phyloP scores from a whole-genome alignment of 2,888 invertebrate species.

The Caenorhabditis sp. region DNA sequence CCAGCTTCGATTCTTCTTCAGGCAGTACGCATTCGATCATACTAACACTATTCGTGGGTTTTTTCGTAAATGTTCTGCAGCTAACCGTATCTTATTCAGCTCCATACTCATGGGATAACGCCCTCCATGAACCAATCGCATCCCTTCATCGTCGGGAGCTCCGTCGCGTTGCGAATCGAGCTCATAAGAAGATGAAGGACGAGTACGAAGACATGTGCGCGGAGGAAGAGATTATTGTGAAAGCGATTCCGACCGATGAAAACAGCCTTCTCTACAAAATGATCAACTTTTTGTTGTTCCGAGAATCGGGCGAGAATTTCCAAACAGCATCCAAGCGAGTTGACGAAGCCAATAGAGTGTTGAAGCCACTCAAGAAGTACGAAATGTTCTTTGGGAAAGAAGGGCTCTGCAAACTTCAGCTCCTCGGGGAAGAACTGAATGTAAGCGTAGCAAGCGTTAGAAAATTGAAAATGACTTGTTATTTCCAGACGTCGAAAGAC shows the following conservation, averaged over 20 bases:
- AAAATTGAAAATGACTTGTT: background rate
- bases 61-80: background rate
- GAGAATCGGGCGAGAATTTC: constrained; percentile 6
- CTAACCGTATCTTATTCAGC: background rate
- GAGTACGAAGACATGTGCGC: constrained; percentile 13
- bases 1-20: constrained; percentile 19
- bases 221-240: constrained; percentile 9
- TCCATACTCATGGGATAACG: constrained; percentile 9
- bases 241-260: constrained; percentile 6
- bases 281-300: constrained; percentile 32
- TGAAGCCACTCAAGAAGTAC: constrained; percentile 17
- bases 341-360: background rate
- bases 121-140: background rate
- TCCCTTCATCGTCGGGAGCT: constrained; percentile 20
- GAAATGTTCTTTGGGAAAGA: constrained; percentile 39
- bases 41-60: constrained; percentile 5
- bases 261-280: constrained; percentile 19
- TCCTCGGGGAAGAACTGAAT: background rate
- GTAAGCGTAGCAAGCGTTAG: no score
- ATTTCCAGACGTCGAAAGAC: background rate
- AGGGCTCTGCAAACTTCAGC: constrained; percentile 1
- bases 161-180: constrained; percentile 27
- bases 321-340: background rate
- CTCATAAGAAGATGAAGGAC: constrained; percentile 16
- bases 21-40: constrained; percentile 15